These are phyloP conservation scores for Hyposoter didymator DNA, from an alignment of 2,888 invertebrate genomes.

Conservation along the genomic window DNA sequence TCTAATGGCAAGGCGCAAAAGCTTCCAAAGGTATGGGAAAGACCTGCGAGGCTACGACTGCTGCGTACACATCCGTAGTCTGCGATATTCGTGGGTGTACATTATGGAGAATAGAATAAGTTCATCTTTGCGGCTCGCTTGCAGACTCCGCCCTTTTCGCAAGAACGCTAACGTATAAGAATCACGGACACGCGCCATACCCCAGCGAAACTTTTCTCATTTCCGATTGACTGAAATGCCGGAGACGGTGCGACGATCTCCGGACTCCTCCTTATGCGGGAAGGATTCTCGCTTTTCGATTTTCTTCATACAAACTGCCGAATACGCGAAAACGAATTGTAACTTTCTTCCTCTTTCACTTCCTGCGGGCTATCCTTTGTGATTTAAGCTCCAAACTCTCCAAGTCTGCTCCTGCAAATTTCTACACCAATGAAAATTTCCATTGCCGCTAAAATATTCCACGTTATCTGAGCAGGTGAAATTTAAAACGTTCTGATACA, in stretches of 20 bases:
- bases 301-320: slow-evolving; percentile 29
- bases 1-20: slow-evolving; percentile 75
- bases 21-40: slow-evolving; percentile 70
- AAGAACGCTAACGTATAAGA: slow-evolving; percentile 56
- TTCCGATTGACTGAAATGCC: slow-evolving; percentile 78
- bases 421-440: slow-evolving; percentile 32
- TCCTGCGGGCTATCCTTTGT: slow-evolving; percentile 26
- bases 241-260: slow-evolving; percentile 61
- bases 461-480: background rate
- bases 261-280: slow-evolving; percentile 50
- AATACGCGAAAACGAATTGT: slow-evolving; percentile 43
- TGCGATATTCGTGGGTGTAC: slow-evolving; percentile 9
- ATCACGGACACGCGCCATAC: slow-evolving; percentile 68
- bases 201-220: slow-evolving; percentile 79
- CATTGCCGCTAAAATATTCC: slow-evolving; percentile 1
- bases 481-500: slow-evolving; percentile 17
- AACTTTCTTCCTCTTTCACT: slow-evolving; percentile 48
- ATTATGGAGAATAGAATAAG: slow-evolving; percentile 46
- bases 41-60: slow-evolving; percentile 45
- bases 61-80: background rate
- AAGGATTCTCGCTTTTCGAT: slow-evolving; percentile 57
- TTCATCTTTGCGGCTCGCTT: slow-evolving; percentile 36
- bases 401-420: slow-evolving; percentile 42
- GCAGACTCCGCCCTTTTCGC: slow-evolving; percentile 47
- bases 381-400: slow-evolving; percentile 54